These are phyloP conservation scores for Chlorops oryzae DNA, from an alignment of 1,140 invertebrate genomes.

Conservation along the genomic window DNA sequence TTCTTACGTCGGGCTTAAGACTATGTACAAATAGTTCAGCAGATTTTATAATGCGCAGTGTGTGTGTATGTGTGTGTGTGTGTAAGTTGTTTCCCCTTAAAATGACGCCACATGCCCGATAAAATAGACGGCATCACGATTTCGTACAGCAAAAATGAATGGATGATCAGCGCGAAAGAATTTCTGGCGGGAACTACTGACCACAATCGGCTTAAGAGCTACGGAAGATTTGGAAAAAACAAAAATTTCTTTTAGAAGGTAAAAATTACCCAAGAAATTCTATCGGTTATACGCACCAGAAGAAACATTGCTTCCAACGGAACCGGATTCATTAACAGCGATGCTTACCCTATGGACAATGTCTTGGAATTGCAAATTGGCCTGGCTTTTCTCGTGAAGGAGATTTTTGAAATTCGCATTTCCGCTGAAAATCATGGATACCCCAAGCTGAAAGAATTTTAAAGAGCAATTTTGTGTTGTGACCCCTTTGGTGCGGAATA, in stretches of 20 bases:
- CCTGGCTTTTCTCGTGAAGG: slow-evolving; percentile 14
- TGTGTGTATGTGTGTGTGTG: too few relatives aligned
- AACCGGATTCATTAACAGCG: slow-evolving; percentile 36
- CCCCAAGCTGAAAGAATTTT: slow-evolving; percentile 22
- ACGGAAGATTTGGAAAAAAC: slow-evolving; percentile 7
- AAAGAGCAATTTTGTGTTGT: neutral
- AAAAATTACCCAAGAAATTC: too few relatives aligned
- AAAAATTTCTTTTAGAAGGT: slow-evolving; percentile 1
- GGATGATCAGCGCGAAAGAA: slow-evolving; percentile 45
- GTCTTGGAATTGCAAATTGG: slow-evolving; percentile 27
- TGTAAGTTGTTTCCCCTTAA: slow-evolving; percentile 17
- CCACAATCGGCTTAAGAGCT: slow-evolving; percentile 43
- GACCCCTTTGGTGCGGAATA: too few relatives aligned
- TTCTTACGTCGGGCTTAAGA: too few relatives aligned
- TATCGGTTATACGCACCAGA: too few relatives aligned
- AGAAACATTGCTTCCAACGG: slow-evolving; percentile 12
- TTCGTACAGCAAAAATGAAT: slow-evolving; percentile 42
- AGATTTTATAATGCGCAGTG: too few relatives aligned
- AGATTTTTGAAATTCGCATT: slow-evolving; percentile 39
- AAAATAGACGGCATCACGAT: slow-evolving; percentile 32
- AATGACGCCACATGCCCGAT: slow-evolving; percentile 36
- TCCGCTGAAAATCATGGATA: slow-evolving; percentile 26
- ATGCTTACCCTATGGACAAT: slow-evolving; percentile 35
- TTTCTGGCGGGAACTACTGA: slow-evolving; percentile 42
- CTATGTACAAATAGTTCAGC: too few relatives aligned